phyloP scores from a whole-genome alignment of 2,888 invertebrate genomes.

The Stomorhina lunata region DNA sequence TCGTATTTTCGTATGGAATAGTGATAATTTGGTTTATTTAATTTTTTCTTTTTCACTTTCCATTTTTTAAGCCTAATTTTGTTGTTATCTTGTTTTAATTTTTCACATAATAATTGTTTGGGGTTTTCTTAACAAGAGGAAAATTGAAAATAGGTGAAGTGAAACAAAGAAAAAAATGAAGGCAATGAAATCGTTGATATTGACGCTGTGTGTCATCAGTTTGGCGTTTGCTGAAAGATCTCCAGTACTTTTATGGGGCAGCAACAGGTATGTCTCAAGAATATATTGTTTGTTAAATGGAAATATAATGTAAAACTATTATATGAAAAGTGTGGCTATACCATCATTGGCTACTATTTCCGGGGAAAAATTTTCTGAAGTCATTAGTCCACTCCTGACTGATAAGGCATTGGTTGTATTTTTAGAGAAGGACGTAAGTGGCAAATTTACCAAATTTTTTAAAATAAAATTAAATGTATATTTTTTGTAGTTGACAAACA shows the following conservation, averaged over 20 bases:
- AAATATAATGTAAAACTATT: background rate
- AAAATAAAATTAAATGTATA: background rate
- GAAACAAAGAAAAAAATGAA: constrained; percentile 42
- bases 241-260: constrained; percentile 83
- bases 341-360: constrained; percentile 73
- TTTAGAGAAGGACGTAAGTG: constrained; percentile 81
- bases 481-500: constrained; percentile 78
- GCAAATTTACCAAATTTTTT: background rate
- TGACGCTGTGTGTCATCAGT: constrained; percentile 73
- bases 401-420: constrained; percentile 80
- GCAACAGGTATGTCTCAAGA: constrained; percentile 73
- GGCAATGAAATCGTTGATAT: constrained; percentile 72
- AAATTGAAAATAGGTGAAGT: constrained; percentile 7
- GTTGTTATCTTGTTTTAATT: constrained; percentile 70
- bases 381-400: constrained; percentile 69
- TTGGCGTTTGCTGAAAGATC: constrained; percentile 79
- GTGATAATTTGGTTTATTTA: constrained; percentile 64
- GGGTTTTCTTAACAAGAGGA: constrained; percentile 39
- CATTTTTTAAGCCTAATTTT: constrained; percentile 67
- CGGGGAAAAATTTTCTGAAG: constrained; percentile 72
- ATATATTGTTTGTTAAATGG: background rate
- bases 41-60: constrained; percentile 49
- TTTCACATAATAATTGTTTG: constrained; percentile 57
- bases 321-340: constrained; percentile 68
- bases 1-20: constrained; percentile 65